phyloP scores from a whole-genome alignment of 2,888 invertebrate genomes.

The Agrypnus murinus region DNA sequence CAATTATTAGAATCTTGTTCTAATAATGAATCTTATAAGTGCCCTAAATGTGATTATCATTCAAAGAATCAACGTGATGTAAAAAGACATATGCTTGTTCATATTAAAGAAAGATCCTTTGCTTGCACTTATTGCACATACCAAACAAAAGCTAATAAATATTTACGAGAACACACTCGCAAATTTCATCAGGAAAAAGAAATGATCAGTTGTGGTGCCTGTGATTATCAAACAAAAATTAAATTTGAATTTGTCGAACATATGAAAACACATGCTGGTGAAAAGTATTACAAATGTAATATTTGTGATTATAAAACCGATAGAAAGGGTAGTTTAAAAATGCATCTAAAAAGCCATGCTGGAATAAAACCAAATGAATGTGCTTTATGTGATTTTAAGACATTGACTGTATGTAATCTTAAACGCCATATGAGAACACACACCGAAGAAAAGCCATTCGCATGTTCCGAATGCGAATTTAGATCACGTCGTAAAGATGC shows the following conservation, averaged over 20 bases:
- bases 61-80: not conserved
- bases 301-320: not conserved
- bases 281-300: not conserved
- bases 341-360: not conserved
- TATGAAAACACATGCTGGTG: slow-evolving; percentile 3
- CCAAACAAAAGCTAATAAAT: not conserved
- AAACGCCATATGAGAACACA: not conserved
- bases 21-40: too few species aligned
- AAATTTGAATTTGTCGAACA: not conserved
- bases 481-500: not conserved
- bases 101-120: not conserved
- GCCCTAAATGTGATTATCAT: not conserved
- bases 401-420: not conserved
- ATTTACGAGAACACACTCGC: not conserved
- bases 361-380: not conserved
- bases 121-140: not conserved
- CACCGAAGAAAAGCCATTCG: not conserved
- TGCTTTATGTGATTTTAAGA: not conserved
- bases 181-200: not conserved
- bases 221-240: not conserved
- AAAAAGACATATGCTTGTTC: not conserved
- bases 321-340: not conserved
- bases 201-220: not conserved
- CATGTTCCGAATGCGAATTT: not conserved
- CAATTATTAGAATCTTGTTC: too few species aligned